A percentile compares a stretch with the other conserved stretches of the same genome.
phyloP scores from a whole-genome alignment of 1,140 invertebrate genomes.

The Lutraria rhynchaena region DNA sequence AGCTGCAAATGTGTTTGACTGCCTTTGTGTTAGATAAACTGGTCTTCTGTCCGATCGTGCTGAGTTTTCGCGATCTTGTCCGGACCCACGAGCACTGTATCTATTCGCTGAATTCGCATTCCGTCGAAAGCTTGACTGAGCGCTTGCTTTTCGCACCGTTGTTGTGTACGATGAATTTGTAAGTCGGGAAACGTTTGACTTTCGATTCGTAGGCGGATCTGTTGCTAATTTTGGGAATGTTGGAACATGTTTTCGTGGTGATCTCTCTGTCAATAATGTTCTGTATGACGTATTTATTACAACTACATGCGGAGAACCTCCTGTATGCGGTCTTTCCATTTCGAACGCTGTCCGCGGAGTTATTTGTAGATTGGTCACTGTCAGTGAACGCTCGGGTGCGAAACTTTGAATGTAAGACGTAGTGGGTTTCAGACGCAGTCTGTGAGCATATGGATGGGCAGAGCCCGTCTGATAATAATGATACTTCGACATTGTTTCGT shows the following conservation, averaged over 20 bases:
- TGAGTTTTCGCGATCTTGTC: conserved; percentile 25
- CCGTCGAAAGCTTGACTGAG: neutral
- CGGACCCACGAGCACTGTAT: neutral
- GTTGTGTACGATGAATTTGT: conserved; percentile 32
- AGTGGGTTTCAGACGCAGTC: conserved; percentile 35
- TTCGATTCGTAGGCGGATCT: conserved; percentile 5
- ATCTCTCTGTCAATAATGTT: conserved; percentile 23
- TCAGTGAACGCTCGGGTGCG: conserved; percentile 49
- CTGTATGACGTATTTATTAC: conserved; percentile 50
- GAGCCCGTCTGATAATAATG: conserved; percentile 26
- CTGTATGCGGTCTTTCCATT: conserved; percentile 51
- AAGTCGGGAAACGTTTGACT: conserved; percentile 39
- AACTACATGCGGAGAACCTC: conserved; percentile 29
- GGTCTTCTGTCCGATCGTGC: conserved; percentile 27
- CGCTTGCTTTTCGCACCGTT: conserved; percentile 5
- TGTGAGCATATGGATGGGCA: conserved; percentile 44
- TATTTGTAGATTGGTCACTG: conserved; percentile 45
- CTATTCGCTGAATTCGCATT: conserved; percentile 24
- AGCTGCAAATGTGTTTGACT: conserved; percentile 47
- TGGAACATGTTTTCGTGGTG: conserved; percentile 23
- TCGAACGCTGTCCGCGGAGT: conserved; percentile 52
- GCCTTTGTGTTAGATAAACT: conserved; percentile 11
- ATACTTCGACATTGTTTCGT: conserved; percentile 28
- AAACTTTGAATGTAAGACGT: conserved; percentile 35
- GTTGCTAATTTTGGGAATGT: conserved; percentile 51